Base-by-base conservation (phyloP, 1,140 invertebrate species). In the Dendrolimus kikuchii region DNA sequence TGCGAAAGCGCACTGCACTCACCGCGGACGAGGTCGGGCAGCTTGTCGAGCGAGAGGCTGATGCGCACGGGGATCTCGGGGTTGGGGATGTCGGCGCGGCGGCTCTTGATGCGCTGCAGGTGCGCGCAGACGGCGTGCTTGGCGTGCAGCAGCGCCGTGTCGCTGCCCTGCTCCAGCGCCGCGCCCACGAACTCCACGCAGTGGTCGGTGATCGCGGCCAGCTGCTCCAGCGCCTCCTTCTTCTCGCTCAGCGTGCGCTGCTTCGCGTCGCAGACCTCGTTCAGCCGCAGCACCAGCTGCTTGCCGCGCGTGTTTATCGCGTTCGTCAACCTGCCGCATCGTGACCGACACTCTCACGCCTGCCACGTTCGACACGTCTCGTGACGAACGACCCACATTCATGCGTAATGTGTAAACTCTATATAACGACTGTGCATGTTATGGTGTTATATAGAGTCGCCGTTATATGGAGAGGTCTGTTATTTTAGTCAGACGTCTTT, bases 121-220 rank as follows among this genome's bases (percentile, higher is more conserved):
- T 95, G 93, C 60, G 90, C 90, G 42, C 91, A 91, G 23, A 92
- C 88, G 44, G 91, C 92, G 81, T 93, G 94, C 89, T 96, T 96
- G 75, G 92, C 94, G 69, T 94, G 94, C 38, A 96, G 88, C 53
- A 96, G 88, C 44, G 95, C 95, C 82, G 93, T 93, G 80, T 96
- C 95, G 60, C 92, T 93, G 50, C 94, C 95, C 71, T 92, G 92
- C 36, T 93, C 90, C 6, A 96, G 86, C 8, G 93, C 93, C 70
- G 92, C 89, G 69, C 91, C 91, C 45, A 95, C 93, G 85, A 96
- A 96, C 53, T 92, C 90, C 45, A 95, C 93, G 78, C 94, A 95
- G 87, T 96, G 94, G 87, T 96, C 94, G 7, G 94, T 95, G 69
- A 95, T 91, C 70, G 92, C 91, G 5, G 94, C 93, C 5, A 95